Percentiles rank a stretch among this genome's conserved stretches.
These are phyloP conservation scores for Allophyes oxyacanthae DNA, from an alignment of 2,888 invertebrate genomes.

Conservation along the genomic window DNA sequence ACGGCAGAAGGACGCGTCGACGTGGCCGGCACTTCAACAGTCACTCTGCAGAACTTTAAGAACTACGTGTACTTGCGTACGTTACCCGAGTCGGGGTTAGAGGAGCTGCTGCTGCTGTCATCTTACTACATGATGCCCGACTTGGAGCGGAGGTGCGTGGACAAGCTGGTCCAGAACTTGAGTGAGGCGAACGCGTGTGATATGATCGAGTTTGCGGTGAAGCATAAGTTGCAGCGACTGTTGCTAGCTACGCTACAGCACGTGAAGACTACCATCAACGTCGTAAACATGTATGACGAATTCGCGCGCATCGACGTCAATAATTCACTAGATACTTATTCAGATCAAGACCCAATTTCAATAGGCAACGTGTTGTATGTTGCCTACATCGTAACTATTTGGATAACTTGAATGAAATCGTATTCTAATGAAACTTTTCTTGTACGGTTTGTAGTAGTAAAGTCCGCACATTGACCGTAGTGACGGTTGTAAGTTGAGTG, in stretches of 20 bases:
- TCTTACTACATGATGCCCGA: conserved; percentile 71
- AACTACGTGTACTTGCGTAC: conserved; percentile 67
- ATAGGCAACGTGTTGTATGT: no score
- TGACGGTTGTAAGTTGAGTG: no score
- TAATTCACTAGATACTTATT: no score
- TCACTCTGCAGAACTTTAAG: conserved; percentile 67
- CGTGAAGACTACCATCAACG: conserved; percentile 59
- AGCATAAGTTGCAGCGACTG: conserved; percentile 63
- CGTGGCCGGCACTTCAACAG: conserved; percentile 62
- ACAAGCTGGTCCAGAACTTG: conserved; percentile 54
- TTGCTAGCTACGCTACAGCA: conserved; percentile 64
- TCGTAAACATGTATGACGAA: conserved; percentile 62
- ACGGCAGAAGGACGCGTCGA: conserved; percentile 64
- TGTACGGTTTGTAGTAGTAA: no score
- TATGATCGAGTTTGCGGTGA: conserved; percentile 67
- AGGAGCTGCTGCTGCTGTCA: conserved; percentile 67
- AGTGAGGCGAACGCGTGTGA: conserved; percentile 41
- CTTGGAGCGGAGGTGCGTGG: conserved; percentile 68
- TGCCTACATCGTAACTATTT: no score
- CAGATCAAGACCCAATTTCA: no score
- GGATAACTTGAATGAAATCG: no score
- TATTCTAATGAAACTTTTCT: no score
- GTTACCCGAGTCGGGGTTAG: conserved; percentile 63
- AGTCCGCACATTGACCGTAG: no score
- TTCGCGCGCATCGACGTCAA: conserved; percentile 28